These are phyloP conservation scores for Dermolepida albohirtum DNA, from an alignment of 2,888 invertebrate genomes.

Conservation along the genomic window DNA sequence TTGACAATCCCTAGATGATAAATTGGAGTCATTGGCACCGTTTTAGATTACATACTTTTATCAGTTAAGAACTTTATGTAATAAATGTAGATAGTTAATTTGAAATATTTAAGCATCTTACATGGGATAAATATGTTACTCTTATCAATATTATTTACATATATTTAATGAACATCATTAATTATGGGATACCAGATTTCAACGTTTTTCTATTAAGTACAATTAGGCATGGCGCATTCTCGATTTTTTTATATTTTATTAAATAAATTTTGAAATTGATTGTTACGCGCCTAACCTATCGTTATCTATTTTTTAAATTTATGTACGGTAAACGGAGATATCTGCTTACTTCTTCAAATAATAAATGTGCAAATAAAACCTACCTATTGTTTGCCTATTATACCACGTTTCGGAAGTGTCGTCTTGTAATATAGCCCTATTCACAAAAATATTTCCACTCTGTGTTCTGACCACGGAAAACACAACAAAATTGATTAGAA, in stretches of 20 bases:
- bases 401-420: slow-evolving; percentile 24
- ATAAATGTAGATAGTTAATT: slow-evolving; percentile 12
- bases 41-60: slow-evolving; percentile 3
- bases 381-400: slow-evolving; percentile 21
- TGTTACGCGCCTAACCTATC: too few species aligned
- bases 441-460: slow-evolving; percentile 27
- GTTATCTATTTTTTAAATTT: too few species aligned
- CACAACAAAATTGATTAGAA: slow-evolving; percentile 13
- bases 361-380: neutral
- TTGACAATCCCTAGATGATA: neutral
- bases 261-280: too few species aligned
- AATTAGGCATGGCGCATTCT: too few species aligned
- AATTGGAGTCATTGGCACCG: slow-evolving; percentile 25
- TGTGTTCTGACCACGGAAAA: slow-evolving; percentile 6
- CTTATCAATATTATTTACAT: too few species aligned
- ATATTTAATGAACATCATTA: too few species aligned
- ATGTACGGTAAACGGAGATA: too few species aligned
- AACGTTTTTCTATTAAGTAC: too few species aligned
- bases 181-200: too few species aligned
- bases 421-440: slow-evolving; percentile 24
- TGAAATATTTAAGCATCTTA: slow-evolving; percentile 3
- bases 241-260: too few species aligned
- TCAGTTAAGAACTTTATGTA: slow-evolving; percentile 1
- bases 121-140: neutral
- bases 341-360: too few species aligned